A percentile compares a stretch with the other conserved stretches of the same genome.
Evolutionary conservation across 1,140 invertebrate genomes (phyloP).

Genomic region (Drosophila kohkoa): DNA sequence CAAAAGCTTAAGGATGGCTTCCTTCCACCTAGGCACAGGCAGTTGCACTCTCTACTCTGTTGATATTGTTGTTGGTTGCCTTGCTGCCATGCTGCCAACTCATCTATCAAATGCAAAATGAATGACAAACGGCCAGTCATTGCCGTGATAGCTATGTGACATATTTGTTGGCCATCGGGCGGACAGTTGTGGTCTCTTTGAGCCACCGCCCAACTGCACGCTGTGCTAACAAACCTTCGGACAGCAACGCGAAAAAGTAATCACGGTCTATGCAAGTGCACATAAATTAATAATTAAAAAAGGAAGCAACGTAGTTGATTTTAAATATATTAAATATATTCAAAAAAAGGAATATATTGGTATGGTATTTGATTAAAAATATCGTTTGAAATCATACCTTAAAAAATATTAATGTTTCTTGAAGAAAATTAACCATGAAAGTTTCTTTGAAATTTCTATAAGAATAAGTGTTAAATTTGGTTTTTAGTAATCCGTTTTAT

Average conservation of each 20-base stretch:
- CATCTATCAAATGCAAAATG: constrained; percentile 46
- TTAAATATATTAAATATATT: no score
- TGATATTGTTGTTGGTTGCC: constrained; percentile 20
- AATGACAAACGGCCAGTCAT: constrained; percentile 31
- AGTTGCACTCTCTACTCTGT: constrained; percentile 12
- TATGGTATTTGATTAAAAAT: no score
- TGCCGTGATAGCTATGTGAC: constrained; percentile 17
- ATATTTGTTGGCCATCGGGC: constrained; percentile 26
- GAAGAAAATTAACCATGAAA: no score
- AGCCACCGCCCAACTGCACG: not conserved
- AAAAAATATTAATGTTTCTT: no score
- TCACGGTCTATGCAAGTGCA: not conserved
- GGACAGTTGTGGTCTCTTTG: constrained; percentile 27
- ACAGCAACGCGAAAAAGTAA: constrained; percentile 3
- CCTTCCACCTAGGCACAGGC: not conserved
- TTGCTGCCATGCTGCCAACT: not conserved
- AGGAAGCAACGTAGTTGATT: not conserved
- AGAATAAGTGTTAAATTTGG: no score
- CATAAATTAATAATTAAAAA: not conserved
- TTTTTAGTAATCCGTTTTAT: no score
- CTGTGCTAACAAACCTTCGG: not conserved
- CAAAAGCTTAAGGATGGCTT: constrained; percentile 23
- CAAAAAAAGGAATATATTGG: no score
- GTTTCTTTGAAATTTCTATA: no score
- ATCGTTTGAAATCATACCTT: no score